A percentile compares a stretch with the other conserved stretches of the same genome.
Evolutionary conservation across 1,140 invertebrate genomes (phyloP).

Genomic region (Chrysoperla carnea): DNA sequence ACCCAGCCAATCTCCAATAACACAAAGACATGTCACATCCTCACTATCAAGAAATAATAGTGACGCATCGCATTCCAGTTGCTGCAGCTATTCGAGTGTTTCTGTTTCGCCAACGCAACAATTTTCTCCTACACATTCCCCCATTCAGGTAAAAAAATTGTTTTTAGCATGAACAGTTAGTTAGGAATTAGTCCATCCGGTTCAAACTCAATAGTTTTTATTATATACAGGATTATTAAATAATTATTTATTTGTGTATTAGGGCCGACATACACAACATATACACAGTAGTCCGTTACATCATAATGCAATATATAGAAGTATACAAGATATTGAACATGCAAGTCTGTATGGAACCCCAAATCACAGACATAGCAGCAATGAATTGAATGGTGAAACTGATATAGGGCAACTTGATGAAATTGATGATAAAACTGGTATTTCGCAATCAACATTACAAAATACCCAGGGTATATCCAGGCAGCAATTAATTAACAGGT

Average conservation of each 20-base stretch:
- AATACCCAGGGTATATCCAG: slow-evolving; percentile 59
- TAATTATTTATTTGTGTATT: background rate
- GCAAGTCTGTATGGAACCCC: slow-evolving; percentile 1
- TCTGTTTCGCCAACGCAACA: slow-evolving; percentile 32
- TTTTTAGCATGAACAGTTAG: slow-evolving; percentile 6
- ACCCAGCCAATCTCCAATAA: slow-evolving; percentile 69
- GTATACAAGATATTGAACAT: slow-evolving; percentile 14
- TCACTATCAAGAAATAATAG: slow-evolving; percentile 75
- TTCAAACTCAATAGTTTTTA: no score
- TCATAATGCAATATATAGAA: slow-evolving; percentile 27
- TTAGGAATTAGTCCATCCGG: no score
- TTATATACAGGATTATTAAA: no score
- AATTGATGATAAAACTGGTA: slow-evolving; percentile 19
- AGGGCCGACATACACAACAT: slow-evolving; percentile 19
- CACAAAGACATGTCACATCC: slow-evolving; percentile 60
- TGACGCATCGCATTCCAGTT: slow-evolving; percentile 67
- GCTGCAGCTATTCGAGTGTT: slow-evolving; percentile 56
- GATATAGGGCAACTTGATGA: slow-evolving; percentile 14
- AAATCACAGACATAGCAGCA: slow-evolving; percentile 7
- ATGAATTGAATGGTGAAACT: slow-evolving; percentile 9
- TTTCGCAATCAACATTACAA: slow-evolving; percentile 26
- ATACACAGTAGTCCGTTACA: slow-evolving; percentile 32
- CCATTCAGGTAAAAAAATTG: slow-evolving; percentile 35
- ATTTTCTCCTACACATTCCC: slow-evolving; percentile 65
- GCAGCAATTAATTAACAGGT: slow-evolving; percentile 63